A percentile compares a stretch with the other conserved stretches of the same genome.
Conservation (phyloP, 2,797 vertebrate genomes). For the Eremophila alpestris region DNA sequence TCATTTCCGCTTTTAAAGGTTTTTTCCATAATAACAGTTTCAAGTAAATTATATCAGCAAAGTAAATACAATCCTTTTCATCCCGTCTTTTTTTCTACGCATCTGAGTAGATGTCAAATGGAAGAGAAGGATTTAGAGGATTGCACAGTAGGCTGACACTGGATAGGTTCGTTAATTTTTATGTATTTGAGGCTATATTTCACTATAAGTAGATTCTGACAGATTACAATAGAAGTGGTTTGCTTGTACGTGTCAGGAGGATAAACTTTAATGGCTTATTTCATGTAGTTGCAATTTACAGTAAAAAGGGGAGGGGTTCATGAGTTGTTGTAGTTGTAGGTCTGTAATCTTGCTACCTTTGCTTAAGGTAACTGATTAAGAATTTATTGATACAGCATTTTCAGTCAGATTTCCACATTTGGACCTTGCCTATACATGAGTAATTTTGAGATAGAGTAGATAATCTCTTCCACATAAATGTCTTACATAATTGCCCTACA, state of each 20-base stretch:
- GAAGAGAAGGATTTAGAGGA: background rate
- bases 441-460: background rate
- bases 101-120: background rate
- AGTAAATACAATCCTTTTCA: background rate
- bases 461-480: background rate
- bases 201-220: background rate
- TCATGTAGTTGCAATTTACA: background rate
- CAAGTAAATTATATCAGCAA: background rate
- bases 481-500: background rate
- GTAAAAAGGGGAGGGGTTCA: background rate
- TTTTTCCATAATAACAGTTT: background rate
- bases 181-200: background rate
- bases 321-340: background rate
- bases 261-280: background rate
- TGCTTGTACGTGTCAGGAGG: background rate
- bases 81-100: background rate
- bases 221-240: background rate
- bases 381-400: background rate
- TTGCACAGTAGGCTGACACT: background rate
- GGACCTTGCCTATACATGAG: background rate
- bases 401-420: background rate
- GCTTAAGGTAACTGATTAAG: background rate
- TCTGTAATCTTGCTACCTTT: background rate
- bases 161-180: background rate
- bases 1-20: background rate